Percentiles rank a stretch among this genome's conserved stretches.
These are phyloP conservation scores for Heteropelma amictum DNA, from an alignment of 2,888 invertebrate genomes.

Conservation along the genomic window DNA sequence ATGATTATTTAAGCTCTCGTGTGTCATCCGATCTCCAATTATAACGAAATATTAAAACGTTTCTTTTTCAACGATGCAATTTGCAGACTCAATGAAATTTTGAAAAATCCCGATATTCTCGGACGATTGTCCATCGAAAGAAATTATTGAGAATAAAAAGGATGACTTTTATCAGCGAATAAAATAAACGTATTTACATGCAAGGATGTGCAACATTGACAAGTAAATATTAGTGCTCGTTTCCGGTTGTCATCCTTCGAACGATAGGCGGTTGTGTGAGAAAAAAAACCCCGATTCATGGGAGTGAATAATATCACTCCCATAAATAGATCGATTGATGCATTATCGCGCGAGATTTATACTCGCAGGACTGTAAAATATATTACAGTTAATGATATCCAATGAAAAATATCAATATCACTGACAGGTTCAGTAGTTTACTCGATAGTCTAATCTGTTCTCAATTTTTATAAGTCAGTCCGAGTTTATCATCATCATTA, in stretches of 20 bases:
- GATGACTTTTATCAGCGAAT: too few species aligned
- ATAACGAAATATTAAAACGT: too few species aligned
- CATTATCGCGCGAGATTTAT: neutral
- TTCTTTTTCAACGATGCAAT: too few species aligned
- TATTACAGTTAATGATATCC: neutral
- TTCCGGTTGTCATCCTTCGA: slow-evolving; percentile 35
- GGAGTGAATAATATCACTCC: too few species aligned
- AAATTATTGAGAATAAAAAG: too few species aligned
- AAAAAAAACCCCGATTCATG: neutral
- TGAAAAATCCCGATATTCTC: too few species aligned
- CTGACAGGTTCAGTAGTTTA: slow-evolving; percentile 22
- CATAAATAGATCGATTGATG: neutral
- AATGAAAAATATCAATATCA: slow-evolving; percentile 21
- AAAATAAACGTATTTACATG: too few species aligned
- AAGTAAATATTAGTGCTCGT: neutral
- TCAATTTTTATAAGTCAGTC: slow-evolving; percentile 9
- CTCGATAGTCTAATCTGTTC: slow-evolving; percentile 16
- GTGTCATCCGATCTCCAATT: too few species aligned
- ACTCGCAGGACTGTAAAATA: neutral
- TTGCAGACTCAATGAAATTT: too few species aligned
- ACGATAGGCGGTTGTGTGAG: neutral
- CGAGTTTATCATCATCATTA: slow-evolving; percentile 23
- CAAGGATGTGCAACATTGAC: neutral
- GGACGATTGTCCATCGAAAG: too few species aligned
- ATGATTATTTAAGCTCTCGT: too few species aligned